Percentiles rank a stretch among this genome's conserved stretches.
Evolutionary conservation across 1,140 invertebrate genomes (phyloP).

Genomic region (Batillaria attramentaria): DNA sequence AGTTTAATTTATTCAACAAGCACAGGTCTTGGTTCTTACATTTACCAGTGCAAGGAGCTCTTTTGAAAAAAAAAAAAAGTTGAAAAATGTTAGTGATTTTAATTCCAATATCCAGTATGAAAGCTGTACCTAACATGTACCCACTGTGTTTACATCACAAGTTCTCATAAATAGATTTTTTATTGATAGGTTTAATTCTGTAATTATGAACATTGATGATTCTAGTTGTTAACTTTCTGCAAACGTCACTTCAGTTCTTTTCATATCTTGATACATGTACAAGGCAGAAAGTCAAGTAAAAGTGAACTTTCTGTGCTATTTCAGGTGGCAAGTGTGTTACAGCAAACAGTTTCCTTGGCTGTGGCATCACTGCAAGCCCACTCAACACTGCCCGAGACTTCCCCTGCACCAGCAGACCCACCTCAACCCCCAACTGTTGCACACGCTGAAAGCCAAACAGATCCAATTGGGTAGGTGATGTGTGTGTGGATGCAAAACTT

Average conservation of each 20-base stretch:
- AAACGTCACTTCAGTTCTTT: constrained; percentile 3
- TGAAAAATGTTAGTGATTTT: constrained; percentile 4
- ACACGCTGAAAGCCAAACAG: constrained; percentile 2
- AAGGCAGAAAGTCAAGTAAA: constrained; percentile 3
- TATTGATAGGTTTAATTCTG: constrained; percentile 4
- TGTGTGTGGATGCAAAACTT: not conserved
- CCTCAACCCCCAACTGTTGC: constrained; percentile 1
- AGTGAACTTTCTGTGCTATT: not conserved
- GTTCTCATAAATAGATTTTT: not conserved
- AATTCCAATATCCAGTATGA: constrained; percentile 3
- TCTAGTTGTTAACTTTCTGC: not conserved
- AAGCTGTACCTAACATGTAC: constrained; percentile 3
- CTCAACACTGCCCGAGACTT: not conserved
- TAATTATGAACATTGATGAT: constrained; percentile 4
- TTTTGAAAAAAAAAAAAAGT: not conserved
- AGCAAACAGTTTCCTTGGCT: not conserved
- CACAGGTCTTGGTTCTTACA: not conserved
- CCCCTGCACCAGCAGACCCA: constrained; percentile 1
- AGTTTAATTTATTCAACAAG: constrained; percentile 1
- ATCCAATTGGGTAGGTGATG: constrained; percentile 2
- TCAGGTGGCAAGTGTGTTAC: constrained; percentile 2
- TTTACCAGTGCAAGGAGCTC: not conserved
- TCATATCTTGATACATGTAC: constrained; percentile 1
- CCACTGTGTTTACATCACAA: constrained; percentile 3
- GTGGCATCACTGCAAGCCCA: not conserved